These are phyloP conservation scores for Lasioglossum lativentre DNA, from an alignment of 2,888 invertebrate genomes.

Conservation along the genomic window DNA sequence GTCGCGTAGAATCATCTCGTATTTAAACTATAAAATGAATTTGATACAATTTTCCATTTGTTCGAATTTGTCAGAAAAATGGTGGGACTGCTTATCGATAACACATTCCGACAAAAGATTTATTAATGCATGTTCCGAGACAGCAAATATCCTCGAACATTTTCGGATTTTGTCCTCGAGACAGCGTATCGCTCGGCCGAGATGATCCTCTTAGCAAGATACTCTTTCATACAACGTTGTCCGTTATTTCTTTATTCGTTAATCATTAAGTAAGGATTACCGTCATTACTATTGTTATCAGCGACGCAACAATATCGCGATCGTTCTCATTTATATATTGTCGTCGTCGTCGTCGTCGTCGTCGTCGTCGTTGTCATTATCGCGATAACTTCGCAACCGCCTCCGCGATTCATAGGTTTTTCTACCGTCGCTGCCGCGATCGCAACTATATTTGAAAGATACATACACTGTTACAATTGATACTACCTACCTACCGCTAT, in stretches of 20 bases:
- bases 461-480: conserved; percentile 41
- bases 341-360: conserved; percentile 16
- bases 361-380: conserved; percentile 17
- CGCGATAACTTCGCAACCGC: conserved; percentile 12
- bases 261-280: conserved; percentile 51
- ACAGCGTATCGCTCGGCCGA: not conserved
- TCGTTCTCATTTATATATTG: conserved; percentile 13
- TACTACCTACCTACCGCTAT: conserved; percentile 29
- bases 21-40: not conserved
- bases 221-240: conserved; percentile 20
- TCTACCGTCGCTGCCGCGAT: conserved; percentile 34
- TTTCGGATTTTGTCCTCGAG: not conserved
- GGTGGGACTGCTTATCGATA: not conserved
- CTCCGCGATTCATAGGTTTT: conserved; percentile 29
- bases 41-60: not conserved
- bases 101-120: not conserved
- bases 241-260: conserved; percentile 42
- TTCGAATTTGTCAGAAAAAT: not conserved
- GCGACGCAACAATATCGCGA: conserved; percentile 8
- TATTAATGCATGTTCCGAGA: not conserved
- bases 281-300: conserved; percentile 60
- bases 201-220: conserved; percentile 4
- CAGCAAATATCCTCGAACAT: not conserved
- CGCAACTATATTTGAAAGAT: conserved; percentile 30
- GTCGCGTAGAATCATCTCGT: not conserved